These are phyloP conservation scores for Hyperoplus lanceolatus DNA, from an alignment of 2,797 vertebrate species.

Conservation along the genomic window DNA sequence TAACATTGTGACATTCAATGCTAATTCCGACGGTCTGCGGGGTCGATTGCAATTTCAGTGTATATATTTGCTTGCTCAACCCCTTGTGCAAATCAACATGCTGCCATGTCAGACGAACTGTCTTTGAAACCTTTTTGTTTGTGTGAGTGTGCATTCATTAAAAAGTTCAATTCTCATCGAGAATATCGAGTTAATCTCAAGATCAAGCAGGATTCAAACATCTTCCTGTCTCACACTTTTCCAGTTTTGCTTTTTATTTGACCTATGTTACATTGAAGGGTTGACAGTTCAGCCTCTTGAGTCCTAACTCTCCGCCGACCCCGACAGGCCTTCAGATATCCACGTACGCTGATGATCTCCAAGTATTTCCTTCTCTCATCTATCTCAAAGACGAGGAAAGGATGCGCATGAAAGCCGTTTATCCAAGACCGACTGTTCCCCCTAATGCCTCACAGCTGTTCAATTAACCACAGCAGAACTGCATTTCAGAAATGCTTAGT, in stretches of 20 bases:
- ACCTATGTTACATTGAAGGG: constrained; percentile 10
- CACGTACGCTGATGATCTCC: constrained; percentile 45
- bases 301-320: constrained; percentile 11
- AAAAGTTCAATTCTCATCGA: constrained; percentile 7
- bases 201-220: constrained; percentile 31
- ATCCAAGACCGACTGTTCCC: constrained; percentile 45
- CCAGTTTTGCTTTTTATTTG: constrained; percentile 15
- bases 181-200: constrained; percentile 20
- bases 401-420: constrained; percentile 66
- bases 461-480: constrained; percentile 63
- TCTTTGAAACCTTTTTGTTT: neutral
- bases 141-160: neutral
- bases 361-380: constrained; percentile 66
- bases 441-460: constrained; percentile 76
- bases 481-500: constrained; percentile 64
- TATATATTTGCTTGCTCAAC: neutral
- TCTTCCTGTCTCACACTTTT: constrained; percentile 28
- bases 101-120: neutral
- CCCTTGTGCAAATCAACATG: neutral
- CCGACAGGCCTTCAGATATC: constrained; percentile 37
- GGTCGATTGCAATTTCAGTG: neutral
- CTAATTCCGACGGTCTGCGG: neutral
- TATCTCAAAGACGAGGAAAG: constrained; percentile 62
- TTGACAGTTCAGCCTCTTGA: constrained; percentile 39
- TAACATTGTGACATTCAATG: neutral